Conservation (phyloP, 2,888 invertebrate species). For the Gandaritis pyraliata region DNA sequence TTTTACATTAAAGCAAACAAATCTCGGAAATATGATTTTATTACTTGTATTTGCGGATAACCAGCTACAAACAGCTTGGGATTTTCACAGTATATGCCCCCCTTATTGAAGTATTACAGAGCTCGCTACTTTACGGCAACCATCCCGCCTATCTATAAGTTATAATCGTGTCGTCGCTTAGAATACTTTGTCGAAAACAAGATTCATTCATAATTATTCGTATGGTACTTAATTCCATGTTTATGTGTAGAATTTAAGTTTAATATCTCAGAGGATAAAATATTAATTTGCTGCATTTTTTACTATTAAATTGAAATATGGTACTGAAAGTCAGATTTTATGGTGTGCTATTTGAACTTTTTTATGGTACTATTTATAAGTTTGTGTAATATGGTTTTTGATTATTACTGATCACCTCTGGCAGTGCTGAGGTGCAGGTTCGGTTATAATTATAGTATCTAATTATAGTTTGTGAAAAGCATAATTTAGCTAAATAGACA, state of each 20-base stretch:
- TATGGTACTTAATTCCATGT: neutral
- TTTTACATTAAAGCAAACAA: no score
- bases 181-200: neutral
- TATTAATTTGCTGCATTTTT: no score
- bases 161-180: constrained; percentile 9
- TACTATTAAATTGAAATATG: no score
- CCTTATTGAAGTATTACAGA: neutral
- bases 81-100: neutral
- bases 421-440: no score
- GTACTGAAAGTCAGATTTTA: no score
- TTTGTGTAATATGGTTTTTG: neutral
- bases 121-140: neutral
- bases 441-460: neutral
- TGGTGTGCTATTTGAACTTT: no score
- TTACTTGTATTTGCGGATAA: no score
- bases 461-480: neutral
- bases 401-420: neutral
- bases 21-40: no score
- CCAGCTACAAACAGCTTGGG: no score
- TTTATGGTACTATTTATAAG: no score
- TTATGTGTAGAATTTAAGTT: neutral
- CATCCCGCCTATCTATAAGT: constrained; percentile 13
- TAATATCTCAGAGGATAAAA: no score
- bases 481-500: constrained; percentile 9
- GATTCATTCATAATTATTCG: neutral